phyloP scores from a whole-genome alignment of 2,888 invertebrate species.

The Coremacera marginata region DNA sequence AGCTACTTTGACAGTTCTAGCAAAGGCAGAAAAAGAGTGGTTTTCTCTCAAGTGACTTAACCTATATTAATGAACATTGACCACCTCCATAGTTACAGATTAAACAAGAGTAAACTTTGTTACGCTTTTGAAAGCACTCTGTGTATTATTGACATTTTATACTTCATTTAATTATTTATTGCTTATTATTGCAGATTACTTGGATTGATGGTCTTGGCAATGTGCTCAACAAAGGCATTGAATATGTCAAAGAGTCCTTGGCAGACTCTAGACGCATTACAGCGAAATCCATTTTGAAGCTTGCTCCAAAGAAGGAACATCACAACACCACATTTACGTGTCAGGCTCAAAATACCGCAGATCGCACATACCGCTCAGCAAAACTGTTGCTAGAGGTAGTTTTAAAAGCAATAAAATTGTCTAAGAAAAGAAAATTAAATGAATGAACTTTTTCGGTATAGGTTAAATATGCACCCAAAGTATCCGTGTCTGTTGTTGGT shows the following conservation, averaged over 20 bases:
- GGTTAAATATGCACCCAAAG: conserved; percentile 94
- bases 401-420: background rate
- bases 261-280: conserved; percentile 86
- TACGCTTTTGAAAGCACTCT: no score
- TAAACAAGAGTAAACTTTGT: no score
- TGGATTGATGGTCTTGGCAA: conserved; percentile 93
- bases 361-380: conserved; percentile 85
- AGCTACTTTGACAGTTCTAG: no score
- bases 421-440: background rate
- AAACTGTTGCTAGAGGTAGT: conserved; percentile 84
- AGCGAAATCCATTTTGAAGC: conserved; percentile 84
- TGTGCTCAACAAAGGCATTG: conserved; percentile 84
- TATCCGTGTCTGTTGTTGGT: conserved; percentile 78
- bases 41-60: no score
- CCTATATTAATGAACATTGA: no score
- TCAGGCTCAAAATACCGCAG: conserved; percentile 92
- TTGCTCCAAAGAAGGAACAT: conserved; percentile 88
- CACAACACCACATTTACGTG: conserved; percentile 93
- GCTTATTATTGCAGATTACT: conserved; percentile 76
- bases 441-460: conserved; percentile 55
- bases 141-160: no score
- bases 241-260: conserved; percentile 80
- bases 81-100: no score
- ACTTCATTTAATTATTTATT: background rate
- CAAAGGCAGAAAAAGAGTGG: no score